Evolutionary conservation across 2,113 vertebrate species (phyloP).

Genomic region (Brienomyrus brachyistius): DNA sequence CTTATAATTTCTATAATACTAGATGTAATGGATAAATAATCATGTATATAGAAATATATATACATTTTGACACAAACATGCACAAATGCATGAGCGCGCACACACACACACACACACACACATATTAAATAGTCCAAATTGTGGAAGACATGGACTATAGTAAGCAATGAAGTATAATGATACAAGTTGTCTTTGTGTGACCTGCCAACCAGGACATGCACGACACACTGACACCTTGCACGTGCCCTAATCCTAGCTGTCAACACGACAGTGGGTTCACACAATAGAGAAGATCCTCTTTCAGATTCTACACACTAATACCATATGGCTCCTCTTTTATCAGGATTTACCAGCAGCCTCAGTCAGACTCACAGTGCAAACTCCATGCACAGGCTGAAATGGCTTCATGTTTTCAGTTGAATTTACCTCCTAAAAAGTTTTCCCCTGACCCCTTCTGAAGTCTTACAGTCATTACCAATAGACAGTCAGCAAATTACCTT

Average conservation of each 20-base stretch:
- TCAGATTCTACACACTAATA: conserved; percentile 6
- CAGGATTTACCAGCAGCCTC: neutral
- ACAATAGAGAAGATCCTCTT: neutral
- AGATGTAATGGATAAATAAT: neutral
- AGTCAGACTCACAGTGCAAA: neutral
- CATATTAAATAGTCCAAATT: neutral
- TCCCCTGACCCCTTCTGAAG: neutral
- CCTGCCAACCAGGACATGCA: conserved; percentile 44
- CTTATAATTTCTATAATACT: neutral
- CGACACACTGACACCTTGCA: conserved; percentile 31
- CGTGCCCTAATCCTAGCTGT: conserved; percentile 23
- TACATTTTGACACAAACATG: neutral
- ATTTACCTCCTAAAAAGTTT: neutral
- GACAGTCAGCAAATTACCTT: neutral
- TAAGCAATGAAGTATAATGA: conserved; percentile 42
- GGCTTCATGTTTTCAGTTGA: neutral
- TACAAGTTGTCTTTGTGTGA: conserved; percentile 53
- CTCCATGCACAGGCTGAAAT: neutral
- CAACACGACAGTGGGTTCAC: conserved; percentile 23
- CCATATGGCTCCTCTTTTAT: neutral
- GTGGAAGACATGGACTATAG: neutral
- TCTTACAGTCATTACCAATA: neutral
- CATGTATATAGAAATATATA: neutral
- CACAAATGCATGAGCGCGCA: neutral
- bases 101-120: neutral